Percentiles rank a stretch among this genome's conserved stretches.
Evolutionary conservation across 2,888 invertebrate genomes (phyloP).

Genomic region (Leptothorax acervorum): DNA sequence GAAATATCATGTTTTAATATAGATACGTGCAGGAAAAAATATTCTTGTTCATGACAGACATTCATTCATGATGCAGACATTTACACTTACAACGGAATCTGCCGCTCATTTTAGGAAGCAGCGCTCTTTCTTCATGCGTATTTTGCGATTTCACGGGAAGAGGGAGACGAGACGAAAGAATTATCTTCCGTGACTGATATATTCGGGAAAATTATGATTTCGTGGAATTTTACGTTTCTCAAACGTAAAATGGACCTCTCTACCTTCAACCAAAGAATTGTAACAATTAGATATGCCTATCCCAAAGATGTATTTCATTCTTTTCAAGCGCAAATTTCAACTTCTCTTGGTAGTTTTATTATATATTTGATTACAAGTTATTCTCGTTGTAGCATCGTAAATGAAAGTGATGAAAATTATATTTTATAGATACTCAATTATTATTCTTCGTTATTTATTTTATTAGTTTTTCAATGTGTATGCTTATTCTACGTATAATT

Average conservation of each 20-base stretch:
- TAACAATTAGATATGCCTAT: neutral
- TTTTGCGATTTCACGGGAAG: slow-evolving; percentile 35
- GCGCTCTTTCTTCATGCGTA: slow-evolving; percentile 19
- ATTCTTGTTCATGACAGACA: neutral
- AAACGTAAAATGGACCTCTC: slow-evolving; percentile 8
- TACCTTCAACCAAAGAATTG: neutral
- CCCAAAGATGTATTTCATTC: neutral
- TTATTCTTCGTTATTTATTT: neutral
- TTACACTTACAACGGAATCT: neutral
- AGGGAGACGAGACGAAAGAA: slow-evolving; percentile 8
- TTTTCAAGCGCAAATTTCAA: neutral
- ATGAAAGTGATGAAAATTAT: neutral
- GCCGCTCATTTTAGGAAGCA: neutral
- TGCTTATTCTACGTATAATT: neutral
- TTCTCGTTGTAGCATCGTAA: neutral
- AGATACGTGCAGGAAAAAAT: neutral
- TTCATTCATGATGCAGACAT: neutral
- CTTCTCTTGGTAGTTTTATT: neutral
- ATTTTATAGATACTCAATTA: neutral
- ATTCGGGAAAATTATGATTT: slow-evolving; percentile 22
- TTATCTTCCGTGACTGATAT: slow-evolving; percentile 8
- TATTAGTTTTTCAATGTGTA: neutral
- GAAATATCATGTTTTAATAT: neutral
- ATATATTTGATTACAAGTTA: neutral
- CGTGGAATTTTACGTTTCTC: slow-evolving; percentile 14